Evolutionary conservation across 1,140 invertebrate species (phyloP), one percentile per base, ranked within the genome.

Genomic region (Holotrichia oblita): DNA sequence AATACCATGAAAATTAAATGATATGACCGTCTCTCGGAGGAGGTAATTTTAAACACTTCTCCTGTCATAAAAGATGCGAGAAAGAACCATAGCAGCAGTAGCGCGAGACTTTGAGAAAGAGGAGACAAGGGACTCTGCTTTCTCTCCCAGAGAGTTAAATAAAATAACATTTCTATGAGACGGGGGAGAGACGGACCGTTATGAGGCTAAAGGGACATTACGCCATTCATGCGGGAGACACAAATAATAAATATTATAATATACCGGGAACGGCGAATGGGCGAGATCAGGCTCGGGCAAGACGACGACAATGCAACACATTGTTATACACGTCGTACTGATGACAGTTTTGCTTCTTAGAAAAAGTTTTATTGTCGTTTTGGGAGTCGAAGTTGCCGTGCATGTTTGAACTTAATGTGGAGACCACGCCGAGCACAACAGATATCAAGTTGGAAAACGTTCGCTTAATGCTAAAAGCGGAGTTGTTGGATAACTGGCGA

Each of bases 181-280:
- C 17, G 6, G 48, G 14, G 48, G 22, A 17, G 61, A 77, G 79
- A 69, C 81, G 79, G 80, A 80, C 76, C 79, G 81, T 85, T 85
- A 84, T 81, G 83, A 81, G 79, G 73, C 84, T 74, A 78, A 64
- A 69, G 85, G 85, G 85, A 85, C 81, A 81, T 81, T 80, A 81
- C 80, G 74, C 80, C 81, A 79, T 80, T 83, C 84, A 82, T 80
- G 78, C 78, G 84, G 85, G 85, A 86, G 80, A 82, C 83, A 85
- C 85, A 86, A 85, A 86, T 85, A 86, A 86, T 86, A 86, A 86
- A 86, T 86, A 86, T 85, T 85, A 85, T 85, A 86, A 86, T 84
- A 82, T 82, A 79, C 80, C 82, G 80, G 80, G 79, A 78, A 73
- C 76, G 79, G 75, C 48, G 77, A 73, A 44, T 76, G n/a, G 48